Percentiles rank a stretch among this genome's conserved stretches.
Conservation (phyloP, 1,140 invertebrate species). For the Teleopsis dalmanni region DNA sequence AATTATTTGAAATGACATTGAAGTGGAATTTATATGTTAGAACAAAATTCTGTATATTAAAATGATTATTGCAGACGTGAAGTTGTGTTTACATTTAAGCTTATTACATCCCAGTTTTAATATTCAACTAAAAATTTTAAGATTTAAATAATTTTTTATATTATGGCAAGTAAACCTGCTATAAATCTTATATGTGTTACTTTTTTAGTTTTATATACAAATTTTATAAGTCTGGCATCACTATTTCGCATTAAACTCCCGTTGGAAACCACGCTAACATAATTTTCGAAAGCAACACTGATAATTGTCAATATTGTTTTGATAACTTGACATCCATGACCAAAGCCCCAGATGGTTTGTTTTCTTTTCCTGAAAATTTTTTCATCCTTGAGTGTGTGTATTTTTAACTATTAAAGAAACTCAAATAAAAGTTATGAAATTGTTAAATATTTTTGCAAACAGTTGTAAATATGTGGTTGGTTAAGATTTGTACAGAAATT, state of each 20-base stretch:
- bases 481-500: not conserved
- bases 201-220: no score
- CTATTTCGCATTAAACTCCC: conserved; percentile 5
- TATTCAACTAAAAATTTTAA: no score
- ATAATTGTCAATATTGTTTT: conserved; percentile 42
- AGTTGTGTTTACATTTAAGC: no score
- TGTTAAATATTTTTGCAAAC: not conserved
- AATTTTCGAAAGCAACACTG: conserved; percentile 8
- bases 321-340: conserved; percentile 40
- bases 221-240: not conserved
- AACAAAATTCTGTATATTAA: no score
- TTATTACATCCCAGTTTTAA: no score
- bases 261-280: conserved; percentile 34
- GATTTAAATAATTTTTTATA: no score
- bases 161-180: no score
- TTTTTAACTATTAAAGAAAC: conserved; percentile 1
- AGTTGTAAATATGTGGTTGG: not conserved
- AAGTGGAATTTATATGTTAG: no score
- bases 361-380: conserved; percentile 20
- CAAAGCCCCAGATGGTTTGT: conserved; percentile 20
- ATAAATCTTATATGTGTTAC: no score
- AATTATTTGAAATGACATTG: no score
- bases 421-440: not conserved
- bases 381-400: conserved; percentile 14
- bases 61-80: no score